A percentile compares a stretch with the other conserved stretches of the same genome.
Evolutionary conservation across 2,797 vertebrate genomes (phyloP).

Genomic region (Enteromius fasciolatus): DNA sequence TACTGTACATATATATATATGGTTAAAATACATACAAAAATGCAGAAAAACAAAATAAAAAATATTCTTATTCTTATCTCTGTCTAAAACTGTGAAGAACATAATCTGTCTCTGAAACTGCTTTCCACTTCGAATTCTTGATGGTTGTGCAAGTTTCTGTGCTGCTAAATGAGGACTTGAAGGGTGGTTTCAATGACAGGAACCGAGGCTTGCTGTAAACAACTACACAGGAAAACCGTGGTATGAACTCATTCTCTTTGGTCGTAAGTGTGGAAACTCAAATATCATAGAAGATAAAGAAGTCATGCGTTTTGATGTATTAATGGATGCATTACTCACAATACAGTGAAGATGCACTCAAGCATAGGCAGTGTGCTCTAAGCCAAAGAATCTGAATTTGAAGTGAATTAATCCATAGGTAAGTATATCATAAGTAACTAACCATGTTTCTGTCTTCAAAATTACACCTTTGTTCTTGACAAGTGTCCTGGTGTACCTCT

Average conservation of each 20-base stretch:
- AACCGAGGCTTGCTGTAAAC: background rate
- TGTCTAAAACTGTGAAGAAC: background rate
- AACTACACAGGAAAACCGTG: slow-evolving; percentile 2
- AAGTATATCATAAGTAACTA: background rate
- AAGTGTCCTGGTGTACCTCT: background rate
- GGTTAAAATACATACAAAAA: background rate
- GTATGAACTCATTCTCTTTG: background rate
- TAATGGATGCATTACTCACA: background rate
- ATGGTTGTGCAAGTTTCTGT: background rate
- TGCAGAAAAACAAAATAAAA: background rate
- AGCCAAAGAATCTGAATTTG: background rate
- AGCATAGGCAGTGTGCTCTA: background rate
- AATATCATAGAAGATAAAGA: background rate
- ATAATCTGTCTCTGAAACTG: background rate
- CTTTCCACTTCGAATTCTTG: background rate
- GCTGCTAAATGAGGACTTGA: background rate
- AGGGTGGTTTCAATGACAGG: slow-evolving; percentile 23
- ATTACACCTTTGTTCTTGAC: background rate
- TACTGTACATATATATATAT: background rate
- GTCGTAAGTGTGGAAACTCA: background rate
- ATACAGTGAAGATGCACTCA: background rate
- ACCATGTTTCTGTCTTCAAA: background rate
- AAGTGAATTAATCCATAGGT: background rate
- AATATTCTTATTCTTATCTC: background rate
- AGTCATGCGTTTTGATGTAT: background rate